Base-by-base conservation (phyloP, 2,113 vertebrate genomes). In the Nothobranchius furzeri region DNA sequence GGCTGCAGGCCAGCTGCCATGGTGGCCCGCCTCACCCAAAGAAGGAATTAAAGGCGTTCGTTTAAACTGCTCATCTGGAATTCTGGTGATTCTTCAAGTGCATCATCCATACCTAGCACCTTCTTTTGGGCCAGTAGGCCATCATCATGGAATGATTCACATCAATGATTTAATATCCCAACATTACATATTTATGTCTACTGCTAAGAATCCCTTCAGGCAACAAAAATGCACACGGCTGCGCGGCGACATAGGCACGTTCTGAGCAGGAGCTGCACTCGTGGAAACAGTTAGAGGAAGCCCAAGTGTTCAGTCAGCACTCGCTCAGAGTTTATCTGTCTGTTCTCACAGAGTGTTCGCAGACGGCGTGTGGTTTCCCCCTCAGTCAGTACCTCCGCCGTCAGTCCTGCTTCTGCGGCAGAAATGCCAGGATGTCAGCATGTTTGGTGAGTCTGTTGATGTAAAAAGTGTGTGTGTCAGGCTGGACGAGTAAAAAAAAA, bases 351-450 rank as follows among this genome's bases (percentile, higher is more conserved):
- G 97, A 92, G 64, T 73, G 64, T 78, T 72, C 60, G 7, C 35
- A 30, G 13, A 75, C 86, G 71, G 83, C 77, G 46, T 94, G 92
- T 90, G 97, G 98, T 17, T 99, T 99, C 91, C 98, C 98, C 65
- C 93, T 99, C 95, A 96, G 96, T 83, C 93, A 72, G 62, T 95
- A 94, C 90, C 93, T 99, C 78, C 95, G 92, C 76, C 84, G 93
- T 69, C 87, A 87, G 61, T 79, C 85, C 61, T 98, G 94, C 91
- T 94, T 91, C 79, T 98, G 96, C 69, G 96, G 98, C 71, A 91
- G 96, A 43, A 99, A 99, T 71, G 95, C 96, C 82, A 95, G 97
- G 89, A 98, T 99, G 97, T 96, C 98, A 65, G 98, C 96, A 0
- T 99, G 98, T 86, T 92, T 99, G 94, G 98, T 99, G 93, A 85